phyloP scores from a whole-genome alignment of 2,113 vertebrate genomes.

The Maccullochella peelii region DNA sequence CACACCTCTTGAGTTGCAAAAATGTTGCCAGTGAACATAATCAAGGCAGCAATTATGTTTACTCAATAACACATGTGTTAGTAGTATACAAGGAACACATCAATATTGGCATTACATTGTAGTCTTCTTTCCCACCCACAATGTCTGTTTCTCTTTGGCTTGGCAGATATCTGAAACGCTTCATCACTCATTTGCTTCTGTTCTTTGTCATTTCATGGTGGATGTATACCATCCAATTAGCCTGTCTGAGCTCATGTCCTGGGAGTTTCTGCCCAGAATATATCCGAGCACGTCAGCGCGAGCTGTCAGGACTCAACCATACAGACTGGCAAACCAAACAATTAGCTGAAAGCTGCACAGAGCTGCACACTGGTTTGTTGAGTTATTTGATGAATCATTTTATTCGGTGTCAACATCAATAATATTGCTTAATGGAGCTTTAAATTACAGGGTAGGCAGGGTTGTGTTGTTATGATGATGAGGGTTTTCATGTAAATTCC shows the following conservation, averaged over 20 bases:
- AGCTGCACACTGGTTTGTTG: not conserved
- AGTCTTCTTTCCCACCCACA: not conserved
- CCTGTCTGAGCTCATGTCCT: not conserved
- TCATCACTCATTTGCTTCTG: not conserved
- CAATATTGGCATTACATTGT: not conserved
- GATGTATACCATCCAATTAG: not conserved
- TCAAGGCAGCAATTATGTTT: not conserved
- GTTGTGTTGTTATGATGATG: slow-evolving; percentile 9
- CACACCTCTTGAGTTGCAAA: not conserved
- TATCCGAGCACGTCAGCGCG: not conserved
- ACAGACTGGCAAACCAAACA: not conserved
- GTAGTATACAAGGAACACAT: not conserved
- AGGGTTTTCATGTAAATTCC: slow-evolving; percentile 3
- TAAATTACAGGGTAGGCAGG: slow-evolving; percentile 23
- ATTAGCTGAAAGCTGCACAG: not conserved
- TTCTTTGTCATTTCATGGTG: not conserved
- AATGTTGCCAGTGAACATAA: not conserved
- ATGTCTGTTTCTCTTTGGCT: not conserved
- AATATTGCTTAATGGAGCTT: slow-evolving; percentile 46
- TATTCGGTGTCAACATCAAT: slow-evolving; percentile 21
- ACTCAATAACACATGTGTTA: not conserved
- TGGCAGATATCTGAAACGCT: not conserved
- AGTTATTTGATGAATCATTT: slow-evolving; percentile 9
- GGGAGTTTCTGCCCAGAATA: not conserved
- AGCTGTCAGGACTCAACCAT: not conserved